Base-by-base conservation (phyloP, 64 coral and sea anemone species). In the Orbicella faveolata region DNA sequence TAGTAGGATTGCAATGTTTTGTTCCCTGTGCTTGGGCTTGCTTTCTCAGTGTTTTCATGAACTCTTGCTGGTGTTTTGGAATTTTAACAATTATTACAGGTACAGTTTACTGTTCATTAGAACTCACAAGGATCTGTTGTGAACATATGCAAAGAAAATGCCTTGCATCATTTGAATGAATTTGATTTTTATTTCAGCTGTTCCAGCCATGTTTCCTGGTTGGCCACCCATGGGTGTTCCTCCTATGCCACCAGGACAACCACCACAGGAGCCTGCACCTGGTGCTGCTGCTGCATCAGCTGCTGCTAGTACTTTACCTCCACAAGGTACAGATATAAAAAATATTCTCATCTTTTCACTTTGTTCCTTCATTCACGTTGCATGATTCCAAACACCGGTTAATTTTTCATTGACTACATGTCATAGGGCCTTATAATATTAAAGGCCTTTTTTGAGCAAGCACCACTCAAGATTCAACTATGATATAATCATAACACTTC, bases 181-280 rank as follows among this genome's bases (percentile, higher is more conserved):
- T 26, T 33, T 23, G 37, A 21, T 83, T 65, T 66, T 17, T 23
- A 30, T 34, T 52, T 15, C 36, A 73, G 82, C 23, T 53, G 21
- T 82, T 6, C 95, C 92, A 79, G 93, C 69, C 52, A 95, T 98
- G 93, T 98, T 98, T 79, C 96, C 96, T 90, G 96, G 96, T 19
- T 98, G 93, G 90, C 96, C 96, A 53, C 93, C 93, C 23, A 84
- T 94, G 87, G 93, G 65, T 53, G 73, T 89, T 51, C 96, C 96
- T 37, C 96, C 90, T 74, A 81, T 76, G 30, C 89, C 74, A 8
- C 75, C 84, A 55, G 90, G 83, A 76, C 90, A 92, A 62, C 90
- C 53, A 65, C 67, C 84, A 54, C 77, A 85, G 25, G 76, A 63
- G 21, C 90, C 96, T 26, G 86, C 96, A 74, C 83, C 92, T 44